phyloP scores from a whole-genome alignment of 2,113 vertebrate species.

The Cyanocitta stelleri region DNA sequence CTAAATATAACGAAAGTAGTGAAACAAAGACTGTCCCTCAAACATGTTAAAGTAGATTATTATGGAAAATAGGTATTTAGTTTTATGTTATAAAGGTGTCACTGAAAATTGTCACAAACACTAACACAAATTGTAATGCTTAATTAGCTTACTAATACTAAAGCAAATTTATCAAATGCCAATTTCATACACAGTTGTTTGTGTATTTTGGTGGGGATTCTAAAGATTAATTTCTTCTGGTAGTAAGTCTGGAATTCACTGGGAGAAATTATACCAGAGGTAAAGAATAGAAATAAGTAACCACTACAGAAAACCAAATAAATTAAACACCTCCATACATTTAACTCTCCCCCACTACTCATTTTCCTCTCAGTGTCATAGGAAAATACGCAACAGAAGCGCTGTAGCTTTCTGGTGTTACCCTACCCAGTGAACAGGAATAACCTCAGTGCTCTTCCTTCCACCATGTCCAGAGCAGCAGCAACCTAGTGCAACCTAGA shows the following conservation, averaged over 20 bases:
- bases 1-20: not conserved
- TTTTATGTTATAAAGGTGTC: not conserved
- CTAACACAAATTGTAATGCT: not conserved
- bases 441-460: not conserved
- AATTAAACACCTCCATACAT: not conserved
- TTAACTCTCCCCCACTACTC: not conserved
- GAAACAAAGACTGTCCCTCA: not conserved
- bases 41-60: not conserved
- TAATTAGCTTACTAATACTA: not conserved
- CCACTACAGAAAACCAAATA: not conserved
- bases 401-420: not conserved
- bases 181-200: not conserved
- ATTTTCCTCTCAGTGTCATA: not conserved
- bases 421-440: not conserved
- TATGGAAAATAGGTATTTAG: not conserved
- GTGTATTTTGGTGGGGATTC: not conserved
- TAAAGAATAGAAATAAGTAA: not conserved
- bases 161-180: not conserved
- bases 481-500: not conserved
- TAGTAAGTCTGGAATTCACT: not conserved
- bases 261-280: not conserved
- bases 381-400: not conserved
- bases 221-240: not conserved
- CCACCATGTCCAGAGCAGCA: not conserved
- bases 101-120: not conserved